These are phyloP conservation scores for Galerucella calmariensis DNA, from an alignment of 2,888 invertebrate species.

Conservation along the genomic window DNA sequence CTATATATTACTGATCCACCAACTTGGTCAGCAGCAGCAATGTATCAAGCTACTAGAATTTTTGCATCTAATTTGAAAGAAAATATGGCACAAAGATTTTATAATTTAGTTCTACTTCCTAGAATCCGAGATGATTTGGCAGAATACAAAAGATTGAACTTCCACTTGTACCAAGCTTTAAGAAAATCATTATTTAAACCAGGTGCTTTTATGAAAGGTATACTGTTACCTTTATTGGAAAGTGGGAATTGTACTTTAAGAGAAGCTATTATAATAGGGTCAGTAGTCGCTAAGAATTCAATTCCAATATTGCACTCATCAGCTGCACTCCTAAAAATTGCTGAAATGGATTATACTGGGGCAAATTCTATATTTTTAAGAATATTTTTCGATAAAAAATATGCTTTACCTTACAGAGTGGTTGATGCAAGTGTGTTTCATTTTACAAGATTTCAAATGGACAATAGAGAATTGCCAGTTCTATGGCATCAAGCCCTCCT, in stretches of 20 bases:
- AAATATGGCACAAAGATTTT: slow-evolving; percentile 96
- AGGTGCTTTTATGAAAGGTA: slow-evolving; percentile 96
- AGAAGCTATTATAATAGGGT: slow-evolving; percentile 95
- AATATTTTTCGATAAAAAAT: slow-evolving; percentile 96
- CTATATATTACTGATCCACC: slow-evolving; percentile 76
- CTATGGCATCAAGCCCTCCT: slow-evolving; percentile 97
- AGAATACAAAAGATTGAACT: slow-evolving; percentile 95
- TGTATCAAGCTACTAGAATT: slow-evolving; percentile 95
- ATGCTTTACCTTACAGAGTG: slow-evolving; percentile 94
- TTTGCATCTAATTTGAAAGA: slow-evolving; percentile 98
- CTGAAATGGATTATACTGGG: slow-evolving; percentile 97
- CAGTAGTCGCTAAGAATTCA: slow-evolving; percentile 89
- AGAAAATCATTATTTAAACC: slow-evolving; percentile 95
- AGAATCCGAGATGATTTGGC: slow-evolving; percentile 93
- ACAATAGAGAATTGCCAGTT: slow-evolving; percentile 88
- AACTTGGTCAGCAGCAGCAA: slow-evolving; percentile 97
- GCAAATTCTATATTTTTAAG: slow-evolving; percentile 95
- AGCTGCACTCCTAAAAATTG: slow-evolving; percentile 93
- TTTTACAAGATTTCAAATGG: slow-evolving; percentile 90
- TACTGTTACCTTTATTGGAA: slow-evolving; percentile 79
- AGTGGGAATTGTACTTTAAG: slow-evolving; percentile 93
- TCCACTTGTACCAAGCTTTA: slow-evolving; percentile 95
- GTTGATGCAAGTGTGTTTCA: slow-evolving; percentile 95
- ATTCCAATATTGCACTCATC: slow-evolving; percentile 96
- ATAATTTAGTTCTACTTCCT: slow-evolving; percentile 91